phyloP scores from a whole-genome alignment of 2,888 invertebrate genomes.

The Dryobotodes eremita region DNA sequence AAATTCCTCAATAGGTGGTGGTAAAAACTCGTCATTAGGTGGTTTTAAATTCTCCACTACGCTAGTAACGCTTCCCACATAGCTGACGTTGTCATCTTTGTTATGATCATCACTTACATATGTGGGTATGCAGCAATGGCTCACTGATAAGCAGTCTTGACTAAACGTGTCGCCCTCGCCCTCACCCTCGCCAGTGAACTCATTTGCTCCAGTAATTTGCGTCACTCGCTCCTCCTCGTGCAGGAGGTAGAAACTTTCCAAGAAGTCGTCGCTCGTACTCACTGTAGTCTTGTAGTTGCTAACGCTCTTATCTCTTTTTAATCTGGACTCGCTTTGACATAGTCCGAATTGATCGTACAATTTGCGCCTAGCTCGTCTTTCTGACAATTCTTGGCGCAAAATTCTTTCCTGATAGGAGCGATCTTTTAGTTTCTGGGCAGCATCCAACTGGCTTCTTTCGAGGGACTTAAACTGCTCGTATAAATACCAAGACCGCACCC shows the following conservation, averaged over 20 bases:
- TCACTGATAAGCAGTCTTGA: constrained; percentile 66
- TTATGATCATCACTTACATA: constrained; percentile 70
- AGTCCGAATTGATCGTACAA: constrained; percentile 76
- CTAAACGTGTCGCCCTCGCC: constrained; percentile 68
- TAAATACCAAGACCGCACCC: constrained; percentile 87
- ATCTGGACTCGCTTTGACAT: constrained; percentile 73
- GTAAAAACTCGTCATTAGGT: constrained; percentile 46
- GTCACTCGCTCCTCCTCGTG: constrained; percentile 72
- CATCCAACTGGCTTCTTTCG: constrained; percentile 83
- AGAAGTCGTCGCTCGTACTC: constrained; percentile 77
- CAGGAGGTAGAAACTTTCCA: constrained; percentile 79
- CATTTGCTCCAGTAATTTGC: constrained; percentile 58
- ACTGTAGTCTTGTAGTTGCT: constrained; percentile 64
- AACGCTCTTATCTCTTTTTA: constrained; percentile 67
- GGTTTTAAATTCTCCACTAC: constrained; percentile 72
- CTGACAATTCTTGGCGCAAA: constrained; percentile 81
- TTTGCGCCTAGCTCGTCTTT: constrained; percentile 80
- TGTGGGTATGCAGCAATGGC: constrained; percentile 70
- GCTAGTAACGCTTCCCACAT: constrained; percentile 72
- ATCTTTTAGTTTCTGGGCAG: constrained; percentile 79
- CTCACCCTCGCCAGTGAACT: constrained; percentile 43
- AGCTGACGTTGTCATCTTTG: constrained; percentile 68
- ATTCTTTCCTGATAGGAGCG: constrained; percentile 81
- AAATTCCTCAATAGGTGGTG: constrained; percentile 8
- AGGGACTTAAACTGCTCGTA: constrained; percentile 87